phyloP scores from a whole-genome alignment of 2,888 invertebrate species.

The Ptychoptera contaminata region DNA sequence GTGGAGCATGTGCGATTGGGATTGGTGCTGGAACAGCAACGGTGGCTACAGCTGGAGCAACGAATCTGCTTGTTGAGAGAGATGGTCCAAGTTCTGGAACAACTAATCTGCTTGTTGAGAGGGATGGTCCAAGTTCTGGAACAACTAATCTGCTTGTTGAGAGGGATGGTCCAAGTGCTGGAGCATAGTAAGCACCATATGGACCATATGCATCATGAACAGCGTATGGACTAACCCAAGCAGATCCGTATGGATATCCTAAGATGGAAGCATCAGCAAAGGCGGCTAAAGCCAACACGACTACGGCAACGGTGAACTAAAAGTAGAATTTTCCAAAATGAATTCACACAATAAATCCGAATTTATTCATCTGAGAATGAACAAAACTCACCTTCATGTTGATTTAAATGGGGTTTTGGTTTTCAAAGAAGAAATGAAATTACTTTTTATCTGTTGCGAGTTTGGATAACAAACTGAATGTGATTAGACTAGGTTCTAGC shows the following conservation, averaged over 20 bases:
- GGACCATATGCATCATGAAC: conserved; percentile 2
- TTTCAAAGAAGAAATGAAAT: background rate
- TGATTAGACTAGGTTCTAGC: too few species aligned
- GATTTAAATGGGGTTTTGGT: background rate
- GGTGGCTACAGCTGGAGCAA: conserved; percentile 27
- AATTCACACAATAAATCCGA: conserved; percentile 1
- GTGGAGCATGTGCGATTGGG: conserved; percentile 20
- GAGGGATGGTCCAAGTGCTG: conserved; percentile 6
- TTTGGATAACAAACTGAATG: too few species aligned
- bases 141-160: conserved; percentile 12
- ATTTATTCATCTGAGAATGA: background rate
- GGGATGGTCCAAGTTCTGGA: conserved; percentile 9
- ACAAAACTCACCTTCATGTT: conserved; percentile 2
- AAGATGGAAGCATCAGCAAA: conserved; percentile 25
- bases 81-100: conserved; percentile 13
- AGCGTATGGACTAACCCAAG: background rate
- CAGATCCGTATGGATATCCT: conserved; percentile 12
- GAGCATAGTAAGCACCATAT: conserved; percentile 9
- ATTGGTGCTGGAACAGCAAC: conserved; percentile 21
- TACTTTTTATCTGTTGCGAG: background rate
- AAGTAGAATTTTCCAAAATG: background rate
- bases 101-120: too few species aligned
- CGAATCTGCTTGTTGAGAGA: conserved; percentile 8
- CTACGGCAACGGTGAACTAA: conserved; percentile 23
- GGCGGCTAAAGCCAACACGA: conserved; percentile 26